Evolutionary conservation across 1,140 invertebrate species (phyloP).

Genomic region (Drosophila parabipectinata): DNA sequence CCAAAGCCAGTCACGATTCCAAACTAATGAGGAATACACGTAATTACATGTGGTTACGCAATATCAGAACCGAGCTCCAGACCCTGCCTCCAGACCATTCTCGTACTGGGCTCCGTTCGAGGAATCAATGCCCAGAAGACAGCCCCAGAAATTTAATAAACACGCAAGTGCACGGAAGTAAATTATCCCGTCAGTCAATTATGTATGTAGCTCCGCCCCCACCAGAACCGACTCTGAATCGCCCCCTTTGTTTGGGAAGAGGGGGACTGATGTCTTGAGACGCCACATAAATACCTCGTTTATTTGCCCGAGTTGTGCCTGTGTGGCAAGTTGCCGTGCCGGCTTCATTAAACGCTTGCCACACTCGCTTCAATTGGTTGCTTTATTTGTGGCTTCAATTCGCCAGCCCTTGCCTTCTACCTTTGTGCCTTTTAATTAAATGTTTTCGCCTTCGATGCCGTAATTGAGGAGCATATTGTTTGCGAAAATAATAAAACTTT

Average conservation of each 20-base stretch:
- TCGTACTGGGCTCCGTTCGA: slow-evolving; percentile 8
- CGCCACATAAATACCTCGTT: slow-evolving; percentile 78
- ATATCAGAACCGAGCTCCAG: slow-evolving; percentile 43
- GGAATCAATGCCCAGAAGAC: slow-evolving; percentile 74
- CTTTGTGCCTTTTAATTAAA: slow-evolving; percentile 74
- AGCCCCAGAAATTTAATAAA: slow-evolving; percentile 80
- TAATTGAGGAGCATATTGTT: slow-evolving; percentile 47
- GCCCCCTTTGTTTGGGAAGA: not conserved
- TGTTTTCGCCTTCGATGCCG: slow-evolving; percentile 15
- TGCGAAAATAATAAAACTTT: slow-evolving; percentile 35
- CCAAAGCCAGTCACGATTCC: slow-evolving; percentile 61
- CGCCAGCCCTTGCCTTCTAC: slow-evolving; percentile 18
- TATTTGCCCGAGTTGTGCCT: slow-evolving; percentile 57
- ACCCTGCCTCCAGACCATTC: not conserved
- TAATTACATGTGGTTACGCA: slow-evolving; percentile 77
- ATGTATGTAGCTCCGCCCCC: slow-evolving; percentile 54
- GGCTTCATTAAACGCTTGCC: slow-evolving; percentile 68
- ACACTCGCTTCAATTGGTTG: slow-evolving; percentile 73
- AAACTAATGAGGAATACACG: slow-evolving; percentile 74
- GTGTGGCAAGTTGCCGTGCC: slow-evolving; percentile 42
- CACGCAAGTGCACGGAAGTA: slow-evolving; percentile 81
- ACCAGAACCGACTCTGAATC: too few relatives aligned
- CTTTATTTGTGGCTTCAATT: slow-evolving; percentile 77
- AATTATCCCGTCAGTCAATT: slow-evolving; percentile 80
- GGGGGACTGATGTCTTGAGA: slow-evolving; percentile 44